A percentile compares a stretch with the other conserved stretches of the same genome.
Conservation (phyloP, 37 sponge, comb jelly and placozoan species). For the Amphimedon queenslandica region DNA sequence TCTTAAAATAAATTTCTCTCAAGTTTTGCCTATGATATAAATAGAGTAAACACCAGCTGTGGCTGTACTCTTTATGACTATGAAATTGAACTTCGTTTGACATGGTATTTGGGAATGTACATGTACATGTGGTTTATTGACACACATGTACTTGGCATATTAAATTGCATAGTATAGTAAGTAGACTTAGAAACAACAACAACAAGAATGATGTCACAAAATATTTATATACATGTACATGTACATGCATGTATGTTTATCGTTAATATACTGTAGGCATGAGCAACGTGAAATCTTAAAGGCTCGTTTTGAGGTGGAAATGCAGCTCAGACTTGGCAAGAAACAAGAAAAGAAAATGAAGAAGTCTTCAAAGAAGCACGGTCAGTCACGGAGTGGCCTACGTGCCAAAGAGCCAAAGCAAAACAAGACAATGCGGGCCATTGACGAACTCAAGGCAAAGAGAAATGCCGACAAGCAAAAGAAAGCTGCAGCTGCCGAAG, state of each 20-base stretch:
- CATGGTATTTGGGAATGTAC: too few species aligned
- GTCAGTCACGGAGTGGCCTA: slow-evolving; percentile 3
- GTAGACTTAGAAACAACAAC: background rate
- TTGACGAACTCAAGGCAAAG: slow-evolving; percentile 85
- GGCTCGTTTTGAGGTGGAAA: slow-evolving; percentile 75
- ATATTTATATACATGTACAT: background rate
- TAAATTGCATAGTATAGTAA: background rate
- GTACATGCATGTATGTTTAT: background rate
- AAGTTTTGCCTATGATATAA: too few species aligned
- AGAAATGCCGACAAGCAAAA: slow-evolving; percentile 72
- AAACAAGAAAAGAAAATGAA: slow-evolving; percentile 33
- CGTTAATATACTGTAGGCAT: slow-evolving; percentile 13
- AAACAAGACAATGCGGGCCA: slow-evolving; percentile 65
- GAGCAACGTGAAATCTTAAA: slow-evolving; percentile 77
- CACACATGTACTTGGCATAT: background rate
- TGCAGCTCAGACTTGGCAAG: slow-evolving; percentile 59
- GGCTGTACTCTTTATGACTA: too few species aligned
- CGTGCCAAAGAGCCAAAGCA: slow-evolving; percentile 57
- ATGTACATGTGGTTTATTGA: slow-evolving; percentile 3
- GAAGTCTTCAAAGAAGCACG: slow-evolving; percentile 40
- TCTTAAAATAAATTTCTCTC: too few species aligned
- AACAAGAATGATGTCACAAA: background rate
- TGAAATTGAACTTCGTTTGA: too few species aligned
- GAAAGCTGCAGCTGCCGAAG: slow-evolving; percentile 41
- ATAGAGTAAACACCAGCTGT: too few species aligned